Evolutionary conservation across 2,797 vertebrate species (phyloP), one percentile per base, ranked within the genome.

Genomic region (Amphiprion clarkii): DNA sequence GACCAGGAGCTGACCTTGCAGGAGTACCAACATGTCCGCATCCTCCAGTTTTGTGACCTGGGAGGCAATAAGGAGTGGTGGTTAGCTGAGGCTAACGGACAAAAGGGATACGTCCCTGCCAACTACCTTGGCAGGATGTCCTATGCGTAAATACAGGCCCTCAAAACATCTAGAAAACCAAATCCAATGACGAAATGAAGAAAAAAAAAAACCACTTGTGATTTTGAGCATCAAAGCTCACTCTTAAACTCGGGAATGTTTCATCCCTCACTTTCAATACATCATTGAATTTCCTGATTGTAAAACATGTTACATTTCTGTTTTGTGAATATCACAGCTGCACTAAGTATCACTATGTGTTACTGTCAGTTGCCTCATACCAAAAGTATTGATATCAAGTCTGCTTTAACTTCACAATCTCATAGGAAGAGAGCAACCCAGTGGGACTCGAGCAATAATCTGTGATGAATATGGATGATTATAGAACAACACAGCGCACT

Each of bases 91-190:
- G 95, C 95, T 1, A 95, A 97, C 19, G 98, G 98, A 59, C 96
- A 97, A 79, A 97, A 80, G 78, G 98, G 98, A 48, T 99, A 99
- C 0, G 97, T 99, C 13, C 98, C 98, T 0, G 97, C 98, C 71
- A 99, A 97, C 94, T 98, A 98, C 82, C 96, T 99, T 0, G 96
- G 97, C 71, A 99, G 94, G 93, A 99, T 99, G 98, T 99, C 97
- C 39, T 99, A 99, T 0, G 97, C 98, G 12, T 99, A 76, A 93
- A 90, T 73, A 74, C 65, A 62, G 23, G 19, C 2, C 4, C 14
- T 61, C 58, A 96, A 48, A 95, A 96, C 6, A 19, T 48, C 17
- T 5, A 48, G 42, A 14, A 44, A 44, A 17, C 40, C 13, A 44
- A 44, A 44, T 14, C 1, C 12, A 33, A 33, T 4, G 4, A 25